Evolutionary conservation across 2,888 invertebrate genomes (phyloP).

Genomic region (Eugnorisma glareosa): DNA sequence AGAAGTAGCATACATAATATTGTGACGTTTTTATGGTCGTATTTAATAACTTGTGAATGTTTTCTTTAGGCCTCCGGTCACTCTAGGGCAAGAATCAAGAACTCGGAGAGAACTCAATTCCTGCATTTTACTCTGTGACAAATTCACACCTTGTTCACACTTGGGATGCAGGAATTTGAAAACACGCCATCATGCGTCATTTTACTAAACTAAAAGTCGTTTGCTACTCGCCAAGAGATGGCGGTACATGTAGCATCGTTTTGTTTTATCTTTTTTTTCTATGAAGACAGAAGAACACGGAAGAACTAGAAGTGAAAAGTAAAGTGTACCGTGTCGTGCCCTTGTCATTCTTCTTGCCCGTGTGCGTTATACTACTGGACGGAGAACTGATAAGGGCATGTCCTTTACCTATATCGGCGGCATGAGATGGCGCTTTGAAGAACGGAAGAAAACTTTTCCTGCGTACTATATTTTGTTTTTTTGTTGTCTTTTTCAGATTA

Average conservation of each 20-base stretch:
- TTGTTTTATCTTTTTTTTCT: slow-evolving; percentile 31
- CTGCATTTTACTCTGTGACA: slow-evolving; percentile 76
- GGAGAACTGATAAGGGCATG: slow-evolving; percentile 91
- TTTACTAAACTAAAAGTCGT: slow-evolving; percentile 45
- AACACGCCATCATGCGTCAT: slow-evolving; percentile 66
- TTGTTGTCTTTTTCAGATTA: background rate
- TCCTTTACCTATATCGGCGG: slow-evolving; percentile 53
- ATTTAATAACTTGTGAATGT: background rate
- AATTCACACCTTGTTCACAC: slow-evolving; percentile 62
- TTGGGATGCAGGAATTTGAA: slow-evolving; percentile 74
- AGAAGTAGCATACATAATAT: background rate
- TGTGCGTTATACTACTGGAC: slow-evolving; percentile 95
- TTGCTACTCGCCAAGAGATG: slow-evolving; percentile 74
- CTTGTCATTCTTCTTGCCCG: slow-evolving; percentile 99
- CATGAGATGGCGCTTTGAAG: slow-evolving; percentile 37
- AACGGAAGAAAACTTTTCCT: background rate
- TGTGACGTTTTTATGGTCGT: background rate
- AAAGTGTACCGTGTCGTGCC: slow-evolving; percentile 89
- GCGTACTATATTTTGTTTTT: background rate
- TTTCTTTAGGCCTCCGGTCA: background rate
- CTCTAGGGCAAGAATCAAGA: background rate
- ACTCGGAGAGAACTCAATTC: slow-evolving; percentile 52
- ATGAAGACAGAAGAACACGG: slow-evolving; percentile 29
- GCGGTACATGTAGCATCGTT: slow-evolving; percentile 50
- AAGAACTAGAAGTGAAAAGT: background rate